Evolutionary conservation across 1,140 invertebrate genomes (phyloP), one percentile per base, ranked within the genome.

Genomic region (Papilio dardanus): DNA sequence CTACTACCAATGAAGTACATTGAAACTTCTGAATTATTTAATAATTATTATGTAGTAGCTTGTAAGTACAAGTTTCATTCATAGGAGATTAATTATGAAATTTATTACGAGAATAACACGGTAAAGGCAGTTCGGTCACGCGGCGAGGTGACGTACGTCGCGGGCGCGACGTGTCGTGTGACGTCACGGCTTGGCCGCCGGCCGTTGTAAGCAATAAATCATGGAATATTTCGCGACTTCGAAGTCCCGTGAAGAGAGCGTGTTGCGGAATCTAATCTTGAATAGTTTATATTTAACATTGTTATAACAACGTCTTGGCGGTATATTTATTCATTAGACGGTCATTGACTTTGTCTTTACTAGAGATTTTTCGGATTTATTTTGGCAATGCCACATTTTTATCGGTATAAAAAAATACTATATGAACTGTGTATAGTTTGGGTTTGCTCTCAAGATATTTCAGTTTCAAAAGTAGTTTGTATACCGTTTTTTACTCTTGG

Each of bases 131-230:
- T 71, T 46, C 69, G 30, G 71, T 77, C 77, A 78, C 77, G 74
- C 73, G 79, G 67, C 66, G 75, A 7, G 42, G 67, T 83, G 80
- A 82, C 82, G 87, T 76, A 75, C 69, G 71, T 7, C 62, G 76
- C 83, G 81, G 77, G 82, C 79, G 81, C 82, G 71, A 71, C 40
- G 74, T 81, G 76, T 82, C 77, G 86, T 86, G 81, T 83, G 74
- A 30, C 16, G 58, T 87, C 81, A 81, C 86, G 80, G 77, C 54
- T 76, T 69, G 78, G 76, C 80, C 76, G 68, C 28, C 19, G 68
- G 58, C 62, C 77, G 79, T 77, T 79, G 76, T 58, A 69, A 62
- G 37, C 40, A 77, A 78, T 83, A 83, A 81, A 85, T 81, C 80
- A 74, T 73, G 75, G 76, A 82, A 83, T 83, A 85, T 82, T 82